These are phyloP conservation scores for Holothuria scabra DNA, from an alignment of 53 echinoderm and acorn worm genomes.

Conservation along the genomic window DNA sequence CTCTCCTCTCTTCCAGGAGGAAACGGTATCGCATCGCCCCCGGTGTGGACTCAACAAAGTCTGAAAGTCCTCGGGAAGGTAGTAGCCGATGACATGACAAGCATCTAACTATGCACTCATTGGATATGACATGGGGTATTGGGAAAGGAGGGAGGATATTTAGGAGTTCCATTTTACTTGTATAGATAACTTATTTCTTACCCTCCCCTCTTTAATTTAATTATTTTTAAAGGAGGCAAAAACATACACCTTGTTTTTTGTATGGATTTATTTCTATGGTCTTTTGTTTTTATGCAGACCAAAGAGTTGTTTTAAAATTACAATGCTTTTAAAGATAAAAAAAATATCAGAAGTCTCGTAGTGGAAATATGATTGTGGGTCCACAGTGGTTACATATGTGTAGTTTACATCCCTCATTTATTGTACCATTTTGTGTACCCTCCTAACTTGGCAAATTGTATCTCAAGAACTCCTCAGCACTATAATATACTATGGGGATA, in stretches of 20 bases:
- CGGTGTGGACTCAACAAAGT: slow-evolving; percentile 66
- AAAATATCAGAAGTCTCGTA: slow-evolving; percentile 5
- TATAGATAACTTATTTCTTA: slow-evolving; percentile 30
- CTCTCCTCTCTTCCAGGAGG: slow-evolving; percentile 55
- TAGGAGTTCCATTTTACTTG: slow-evolving; percentile 32
- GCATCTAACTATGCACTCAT: too few species aligned
- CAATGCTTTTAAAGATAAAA: slow-evolving; percentile 14
- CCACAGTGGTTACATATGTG: too few species aligned
- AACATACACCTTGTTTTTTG: slow-evolving; percentile 36
- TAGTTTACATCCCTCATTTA: too few species aligned
- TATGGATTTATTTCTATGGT: slow-evolving; percentile 20
- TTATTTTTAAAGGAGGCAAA: not conserved
- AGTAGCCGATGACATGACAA: slow-evolving; percentile 40
- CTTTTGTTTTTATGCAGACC: slow-evolving; percentile 39
- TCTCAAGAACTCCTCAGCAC: too few species aligned
- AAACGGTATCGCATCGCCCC: slow-evolving; percentile 79
- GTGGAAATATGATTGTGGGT: too few species aligned
- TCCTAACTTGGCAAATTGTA: too few species aligned
- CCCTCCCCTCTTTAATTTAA: not conserved
- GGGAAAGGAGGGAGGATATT: not conserved
- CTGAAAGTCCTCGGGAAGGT: slow-evolving; percentile 64
- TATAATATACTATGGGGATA: too few species aligned
- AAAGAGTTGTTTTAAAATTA: slow-evolving; percentile 41
- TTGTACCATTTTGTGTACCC: too few species aligned
- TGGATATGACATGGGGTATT: not conserved